Conservation (phyloP, 2,113 vertebrate species). For the Trichomycterus rosablanca region DNA sequence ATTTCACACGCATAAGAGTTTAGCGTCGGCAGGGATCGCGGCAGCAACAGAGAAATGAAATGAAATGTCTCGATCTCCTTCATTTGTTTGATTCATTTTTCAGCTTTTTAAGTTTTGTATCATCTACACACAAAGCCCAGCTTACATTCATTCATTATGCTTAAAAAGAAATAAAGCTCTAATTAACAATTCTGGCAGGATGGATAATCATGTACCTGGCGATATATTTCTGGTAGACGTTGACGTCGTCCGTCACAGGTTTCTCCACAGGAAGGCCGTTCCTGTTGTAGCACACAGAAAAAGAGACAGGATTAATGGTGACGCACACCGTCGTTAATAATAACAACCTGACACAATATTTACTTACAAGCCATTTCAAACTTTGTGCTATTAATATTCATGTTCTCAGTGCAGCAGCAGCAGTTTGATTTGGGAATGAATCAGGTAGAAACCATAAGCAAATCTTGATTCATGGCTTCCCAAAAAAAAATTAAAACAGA, state of each 20-base stretch:
- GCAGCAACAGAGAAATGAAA: no score
- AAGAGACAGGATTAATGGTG: conserved; percentile 70
- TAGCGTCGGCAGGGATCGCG: conserved; percentile 10
- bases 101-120: conserved; percentile 61
- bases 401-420: conserved; percentile 64
- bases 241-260: conserved; percentile 90
- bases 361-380: conserved; percentile 68
- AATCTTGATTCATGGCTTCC: conserved; percentile 70
- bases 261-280: conserved; percentile 98
- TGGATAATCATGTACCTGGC: conserved; percentile 89
- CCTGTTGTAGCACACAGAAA: conserved; percentile 83
- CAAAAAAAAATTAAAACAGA: conserved; percentile 67
- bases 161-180: conserved; percentile 38
- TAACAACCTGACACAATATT: conserved; percentile 73
- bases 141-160: conserved; percentile 45
- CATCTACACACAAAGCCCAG: conserved; percentile 53
- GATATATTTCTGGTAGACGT: conserved; percentile 99
- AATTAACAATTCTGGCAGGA: conserved; percentile 3
- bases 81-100: conserved; percentile 50
- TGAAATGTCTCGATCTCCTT: conserved; percentile 54
- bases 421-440: conserved; percentile 60
- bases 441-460: conserved; percentile 51
- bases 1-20: conserved; percentile 23
- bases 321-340: conserved; percentile 64
- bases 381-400: conserved; percentile 71